These are phyloP conservation scores for Agonopterix arenella DNA, from an alignment of 2,888 invertebrate genomes.

Conservation along the genomic window DNA sequence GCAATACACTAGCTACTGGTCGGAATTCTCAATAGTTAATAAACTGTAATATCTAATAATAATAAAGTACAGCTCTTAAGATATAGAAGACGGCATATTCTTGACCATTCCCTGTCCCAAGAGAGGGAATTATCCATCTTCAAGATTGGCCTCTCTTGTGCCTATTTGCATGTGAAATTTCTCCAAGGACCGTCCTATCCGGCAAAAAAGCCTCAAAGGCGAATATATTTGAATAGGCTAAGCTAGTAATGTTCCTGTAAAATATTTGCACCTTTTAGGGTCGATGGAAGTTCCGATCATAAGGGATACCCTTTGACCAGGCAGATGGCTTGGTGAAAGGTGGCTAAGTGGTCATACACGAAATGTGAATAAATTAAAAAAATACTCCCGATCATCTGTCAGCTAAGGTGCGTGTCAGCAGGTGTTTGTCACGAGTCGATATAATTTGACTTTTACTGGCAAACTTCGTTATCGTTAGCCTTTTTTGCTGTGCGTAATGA, in stretches of 20 bases:
- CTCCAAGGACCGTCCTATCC: conserved; percentile 16
- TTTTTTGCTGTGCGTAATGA: background rate
- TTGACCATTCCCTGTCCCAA: no score
- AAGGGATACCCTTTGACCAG: background rate
- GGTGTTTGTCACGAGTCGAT: conserved; percentile 22
- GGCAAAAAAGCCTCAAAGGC: background rate
- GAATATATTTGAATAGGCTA: no score
- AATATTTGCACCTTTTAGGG: no score
- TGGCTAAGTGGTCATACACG: background rate
- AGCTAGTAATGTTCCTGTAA: no score
- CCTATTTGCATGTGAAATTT: conserved; percentile 21
- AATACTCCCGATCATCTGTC: conserved; percentile 29
- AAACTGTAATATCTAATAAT: no score
- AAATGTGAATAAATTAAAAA: conserved; percentile 6
- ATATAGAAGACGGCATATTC: no score
- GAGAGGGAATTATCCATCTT: background rate
- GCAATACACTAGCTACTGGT: conserved; percentile 13
- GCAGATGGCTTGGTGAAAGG: conserved; percentile 6
- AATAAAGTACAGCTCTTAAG: no score
- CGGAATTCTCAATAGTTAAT: no score
- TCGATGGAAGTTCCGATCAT: background rate
- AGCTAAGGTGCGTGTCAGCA: conserved; percentile 29
- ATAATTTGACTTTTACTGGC: conserved; percentile 20
- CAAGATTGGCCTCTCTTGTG: conserved; percentile 2
- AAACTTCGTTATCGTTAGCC: conserved; percentile 5